Evolutionary conservation across 2,113 vertebrate species (phyloP), one percentile per base, ranked within the genome.

Genomic region (Dicerorhinus sumatrensis): DNA sequence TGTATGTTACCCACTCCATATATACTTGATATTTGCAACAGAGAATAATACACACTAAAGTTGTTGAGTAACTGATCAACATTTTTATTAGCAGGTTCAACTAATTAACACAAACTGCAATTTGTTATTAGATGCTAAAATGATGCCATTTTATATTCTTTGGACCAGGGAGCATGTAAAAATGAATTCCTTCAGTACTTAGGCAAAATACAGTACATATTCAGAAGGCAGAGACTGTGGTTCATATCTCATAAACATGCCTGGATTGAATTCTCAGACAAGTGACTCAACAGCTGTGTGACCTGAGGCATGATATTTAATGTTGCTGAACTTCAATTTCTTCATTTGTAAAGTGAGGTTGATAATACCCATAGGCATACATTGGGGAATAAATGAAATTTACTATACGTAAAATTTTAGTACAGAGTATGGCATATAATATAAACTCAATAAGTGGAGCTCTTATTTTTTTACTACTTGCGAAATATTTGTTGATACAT

Each of bases 281-380:
- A 97, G 96, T 82, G 27, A 81, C 81, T 94, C 91, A 97, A 89
- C 77, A 94, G 72, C 96, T 98, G 85, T 86, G 95, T 91, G 82
- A 93, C 96, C 77, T 75, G 62, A 82, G 65, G 95, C 95, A 27
- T 91, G 72, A 84, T 93, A 96, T 82, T 97, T 96, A 97, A 96
- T 91, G 85, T 89, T 96, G 48, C 72, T 96, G 88, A 97, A 87
- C 62, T 96, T 97, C 72, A 67, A 84, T 98, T 91, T 94, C 84
- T 89, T 94, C 95, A 86, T 98, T 96, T 96, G 76, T 80, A 96
- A 96, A 98, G 93, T 75, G 72, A 91, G 29, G 54, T 81, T 95
- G 87, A 82, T 91, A 77, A 97, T 54, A 89, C 48, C 93, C 51
- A 83, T 72, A 77, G 95, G 62, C 89, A 93, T 96, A 80, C 91